Percentiles rank a stretch among this genome's conserved stretches.
These are phyloP conservation scores for Tribolium castaneum DNA, from an alignment of 1,140 invertebrate species.

Conservation along the genomic window DNA sequence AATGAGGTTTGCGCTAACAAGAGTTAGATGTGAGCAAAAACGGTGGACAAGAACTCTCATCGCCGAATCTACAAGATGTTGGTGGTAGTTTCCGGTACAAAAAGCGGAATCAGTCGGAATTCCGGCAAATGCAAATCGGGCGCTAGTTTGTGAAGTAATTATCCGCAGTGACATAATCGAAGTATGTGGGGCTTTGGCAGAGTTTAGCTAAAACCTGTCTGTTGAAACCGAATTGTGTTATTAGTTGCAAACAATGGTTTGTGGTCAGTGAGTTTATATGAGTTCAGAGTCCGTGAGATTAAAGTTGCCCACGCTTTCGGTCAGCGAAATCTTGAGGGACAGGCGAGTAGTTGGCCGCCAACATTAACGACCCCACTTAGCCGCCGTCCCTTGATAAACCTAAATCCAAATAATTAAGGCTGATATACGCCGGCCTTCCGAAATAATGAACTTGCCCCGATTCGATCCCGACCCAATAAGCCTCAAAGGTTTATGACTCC, in stretches of 20 bases:
- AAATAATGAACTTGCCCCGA: constrained; percentile 36
- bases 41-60: neutral
- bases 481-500: constrained; percentile 2
- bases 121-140: neutral
- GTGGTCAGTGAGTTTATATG: constrained; percentile 46
- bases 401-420: constrained; percentile 45
- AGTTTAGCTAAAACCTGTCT: constrained; percentile 28
- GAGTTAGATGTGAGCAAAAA: constrained; percentile 25
- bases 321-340: constrained; percentile 47
- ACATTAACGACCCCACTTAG: constrained; percentile 41
- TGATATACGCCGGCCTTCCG: constrained; percentile 31
- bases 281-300: constrained; percentile 49
- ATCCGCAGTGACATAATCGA: constrained; percentile 11
- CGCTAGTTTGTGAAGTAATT: constrained; percentile 12
- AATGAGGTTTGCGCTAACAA: constrained; percentile 18
- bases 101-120: constrained; percentile 3
- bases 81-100: neutral
- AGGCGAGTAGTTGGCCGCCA: constrained; percentile 34
- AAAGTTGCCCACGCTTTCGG: constrained; percentile 46
- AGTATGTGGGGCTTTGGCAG: neutral
- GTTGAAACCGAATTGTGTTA: constrained; percentile 49
- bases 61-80: constrained; percentile 32
- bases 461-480: neutral
- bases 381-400: constrained; percentile 41
- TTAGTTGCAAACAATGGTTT: constrained; percentile 52